Evolutionary conservation across 1,140 invertebrate species (phyloP).

Genomic region (Wiebesia pumilae): DNA sequence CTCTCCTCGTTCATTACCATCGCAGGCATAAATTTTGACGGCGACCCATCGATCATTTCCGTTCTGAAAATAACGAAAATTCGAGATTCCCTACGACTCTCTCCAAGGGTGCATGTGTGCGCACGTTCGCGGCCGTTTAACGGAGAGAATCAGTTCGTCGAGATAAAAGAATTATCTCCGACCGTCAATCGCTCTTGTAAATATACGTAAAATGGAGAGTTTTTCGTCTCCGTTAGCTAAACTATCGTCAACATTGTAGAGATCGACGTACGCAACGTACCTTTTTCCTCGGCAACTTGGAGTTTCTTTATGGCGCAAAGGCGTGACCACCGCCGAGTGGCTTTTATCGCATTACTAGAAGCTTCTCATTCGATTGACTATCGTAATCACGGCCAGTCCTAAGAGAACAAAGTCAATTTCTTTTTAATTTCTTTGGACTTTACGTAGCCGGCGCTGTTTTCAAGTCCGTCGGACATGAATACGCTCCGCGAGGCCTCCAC

Average conservation of each 20-base stretch:
- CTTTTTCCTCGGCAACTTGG: neutral
- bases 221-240: neutral
- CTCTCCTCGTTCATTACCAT: conserved; percentile 42
- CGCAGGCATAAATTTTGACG: conserved; percentile 38
- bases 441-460: conserved; percentile 55
- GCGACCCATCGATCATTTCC: conserved; percentile 47
- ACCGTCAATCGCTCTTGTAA: neutral
- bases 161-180: conserved; percentile 20
- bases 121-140: neutral
- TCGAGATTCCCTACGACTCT: neutral
- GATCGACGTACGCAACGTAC: neutral
- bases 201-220: neutral
- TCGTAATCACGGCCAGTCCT: conserved; percentile 23
- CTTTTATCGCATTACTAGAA: neutral
- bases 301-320: neutral
- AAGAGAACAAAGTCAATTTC: conserved; percentile 63
- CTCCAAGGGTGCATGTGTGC: neutral
- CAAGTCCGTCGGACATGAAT: conserved; percentile 67
- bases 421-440: conserved; percentile 64
- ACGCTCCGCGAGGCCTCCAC: conserved; percentile 60
- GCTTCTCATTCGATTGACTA: conserved; percentile 7
- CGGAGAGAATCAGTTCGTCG: neutral
- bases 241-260: neutral
- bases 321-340: neutral
- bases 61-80: conserved; percentile 38